A percentile compares a stretch with the other conserved stretches of the same genome.
These are phyloP conservation scores for Marcusenius ussheri DNA, from an alignment of 2,113 vertebrate species.

Conservation along the genomic window DNA sequence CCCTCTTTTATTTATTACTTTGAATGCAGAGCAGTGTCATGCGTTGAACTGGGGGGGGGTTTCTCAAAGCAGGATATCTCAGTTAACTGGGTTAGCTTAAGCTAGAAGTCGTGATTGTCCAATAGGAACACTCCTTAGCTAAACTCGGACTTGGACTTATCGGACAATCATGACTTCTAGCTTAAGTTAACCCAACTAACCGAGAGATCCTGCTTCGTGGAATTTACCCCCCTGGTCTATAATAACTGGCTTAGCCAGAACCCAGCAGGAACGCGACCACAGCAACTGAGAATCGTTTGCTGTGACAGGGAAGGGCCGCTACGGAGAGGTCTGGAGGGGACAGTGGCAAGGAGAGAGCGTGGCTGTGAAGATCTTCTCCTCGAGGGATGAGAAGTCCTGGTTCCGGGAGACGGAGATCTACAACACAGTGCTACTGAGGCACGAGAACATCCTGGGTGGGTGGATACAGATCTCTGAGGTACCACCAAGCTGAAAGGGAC, in stretches of 20 bases:
- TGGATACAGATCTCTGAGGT: neutral
- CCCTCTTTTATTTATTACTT: neutral
- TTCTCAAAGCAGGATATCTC: neutral
- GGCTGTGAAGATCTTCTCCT: slow-evolving; percentile 97
- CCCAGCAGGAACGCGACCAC: neutral
- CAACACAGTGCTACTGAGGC: slow-evolving; percentile 92
- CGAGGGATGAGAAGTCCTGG: slow-evolving; percentile 98
- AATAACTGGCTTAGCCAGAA: neutral
- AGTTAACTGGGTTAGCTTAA: neutral
- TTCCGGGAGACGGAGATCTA: slow-evolving; percentile 97
- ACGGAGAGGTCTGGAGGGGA: slow-evolving; percentile 93
- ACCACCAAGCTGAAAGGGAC: neutral
- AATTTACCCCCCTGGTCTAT: neutral
- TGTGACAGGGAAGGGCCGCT: slow-evolving; percentile 86
- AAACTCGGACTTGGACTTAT: neutral
- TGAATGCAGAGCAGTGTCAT: neutral
- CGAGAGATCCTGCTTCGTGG: neutral
- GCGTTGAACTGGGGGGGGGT: neutral
- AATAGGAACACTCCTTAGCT: neutral
- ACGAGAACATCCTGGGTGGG: slow-evolving; percentile 92
- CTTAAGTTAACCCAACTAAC: neutral
- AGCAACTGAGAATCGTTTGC: neutral
- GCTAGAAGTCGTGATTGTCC: neutral
- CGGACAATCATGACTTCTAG: neutral
- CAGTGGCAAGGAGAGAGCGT: slow-evolving; percentile 97